Percentiles rank a stretch among this genome's conserved stretches.
Conservation (phyloP, 2,888 invertebrate genomes). For the Lydus trimaculatus region DNA sequence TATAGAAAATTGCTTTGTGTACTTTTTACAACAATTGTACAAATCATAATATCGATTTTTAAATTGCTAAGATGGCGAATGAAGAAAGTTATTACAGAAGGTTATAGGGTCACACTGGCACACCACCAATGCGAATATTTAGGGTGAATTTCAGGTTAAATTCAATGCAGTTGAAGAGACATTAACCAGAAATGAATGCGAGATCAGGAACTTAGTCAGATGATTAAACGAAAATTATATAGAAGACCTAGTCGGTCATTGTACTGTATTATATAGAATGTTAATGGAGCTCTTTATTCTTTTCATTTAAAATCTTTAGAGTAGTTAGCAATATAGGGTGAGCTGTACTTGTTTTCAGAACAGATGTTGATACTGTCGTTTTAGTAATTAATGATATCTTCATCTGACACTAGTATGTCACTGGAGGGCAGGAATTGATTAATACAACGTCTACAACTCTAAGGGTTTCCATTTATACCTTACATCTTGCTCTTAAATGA, state of each 20-base stretch:
- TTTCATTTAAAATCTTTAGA: slow-evolving; percentile 13
- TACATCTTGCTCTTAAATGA: neutral
- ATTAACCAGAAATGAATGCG: slow-evolving; percentile 25
- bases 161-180: slow-evolving; percentile 5
- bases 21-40: neutral
- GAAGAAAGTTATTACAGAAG: neutral
- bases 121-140: neutral
- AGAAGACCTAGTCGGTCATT: slow-evolving; percentile 24
- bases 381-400: slow-evolving; percentile 26
- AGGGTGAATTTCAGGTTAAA: neutral
- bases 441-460: slow-evolving; percentile 16
- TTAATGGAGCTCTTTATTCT: neutral
- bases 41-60: neutral
- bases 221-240: slow-evolving; percentile 27
- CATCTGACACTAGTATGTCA: slow-evolving; percentile 22
- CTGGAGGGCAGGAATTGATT: slow-evolving; percentile 28
- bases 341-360: slow-evolving; percentile 8
- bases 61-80: neutral
- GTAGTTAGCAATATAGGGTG: neutral
- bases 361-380: slow-evolving; percentile 25
- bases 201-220: slow-evolving; percentile 4
- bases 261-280: neutral
- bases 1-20: neutral
- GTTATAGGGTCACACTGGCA: neutral
- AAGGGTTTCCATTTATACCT: neutral